Conservation (phyloP, 2,797 vertebrate genomes). For the Pterois miles region DNA sequence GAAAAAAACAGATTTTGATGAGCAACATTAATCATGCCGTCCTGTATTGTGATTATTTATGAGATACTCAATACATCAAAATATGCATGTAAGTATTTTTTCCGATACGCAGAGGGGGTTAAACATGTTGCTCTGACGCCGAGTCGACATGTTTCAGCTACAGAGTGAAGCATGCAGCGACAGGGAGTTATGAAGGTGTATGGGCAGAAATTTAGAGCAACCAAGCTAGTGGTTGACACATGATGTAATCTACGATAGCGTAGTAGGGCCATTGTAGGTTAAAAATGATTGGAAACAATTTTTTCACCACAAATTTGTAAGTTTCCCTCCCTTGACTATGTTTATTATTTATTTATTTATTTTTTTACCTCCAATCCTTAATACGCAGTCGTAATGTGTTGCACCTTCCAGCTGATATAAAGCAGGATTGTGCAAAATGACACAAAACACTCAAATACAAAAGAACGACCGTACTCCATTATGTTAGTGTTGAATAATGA, state of each 20-base stretch:
- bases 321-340: too few relatives aligned
- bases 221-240: neutral
- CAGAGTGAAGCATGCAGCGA: neutral
- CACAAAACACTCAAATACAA: neutral
- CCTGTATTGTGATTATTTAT: neutral
- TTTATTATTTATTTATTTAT: too few relatives aligned
- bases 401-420: neutral
- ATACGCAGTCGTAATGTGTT: too few relatives aligned
- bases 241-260: neutral
- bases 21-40: neutral
- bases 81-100: too few relatives aligned
- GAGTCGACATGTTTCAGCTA: neutral
- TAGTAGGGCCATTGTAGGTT: neutral
- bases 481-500: neutral
- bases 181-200: neutral
- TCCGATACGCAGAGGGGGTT: neutral
- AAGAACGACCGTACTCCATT: neutral
- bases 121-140: accelerated
- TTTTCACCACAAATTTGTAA: too few relatives aligned
- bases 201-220: neutral
- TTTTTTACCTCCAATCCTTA: too few relatives aligned
- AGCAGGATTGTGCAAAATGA: neutral
- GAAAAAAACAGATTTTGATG: neutral
- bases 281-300: too few relatives aligned
- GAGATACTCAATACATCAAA: too few relatives aligned